Evolutionary conservation across 2,888 invertebrate genomes (phyloP), one percentile per base, ranked within the genome.

Genomic region (Andrena praecox): DNA sequence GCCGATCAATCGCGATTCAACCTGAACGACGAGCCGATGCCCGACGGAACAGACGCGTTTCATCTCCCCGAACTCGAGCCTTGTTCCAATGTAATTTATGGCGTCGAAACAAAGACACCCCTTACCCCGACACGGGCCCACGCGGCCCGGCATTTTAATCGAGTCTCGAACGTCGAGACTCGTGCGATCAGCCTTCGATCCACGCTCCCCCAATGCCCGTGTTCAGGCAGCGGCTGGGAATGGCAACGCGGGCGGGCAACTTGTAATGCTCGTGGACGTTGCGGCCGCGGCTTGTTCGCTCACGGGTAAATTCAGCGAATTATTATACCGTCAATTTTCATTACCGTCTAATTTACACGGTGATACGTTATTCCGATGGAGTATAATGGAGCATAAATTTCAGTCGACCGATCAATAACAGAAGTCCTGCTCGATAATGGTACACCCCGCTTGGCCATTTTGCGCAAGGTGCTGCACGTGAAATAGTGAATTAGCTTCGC

Each of bases 261-360:
- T 33, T 72, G 80, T 72, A 72, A 72, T 71, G 67, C 3, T 8
- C 35, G 31, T 5, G 20, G 60, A 63, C 42, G 62, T 12, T 12
- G 42, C n/a, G 48, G 56, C 16, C 27, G 56, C 33, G 31, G 73
- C 48, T 48, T 52, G 33, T 16, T 29, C 27, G 60, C 66, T 42
- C 35, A 35, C n/a, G n/a, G 48, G 29, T 68, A 80, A 42, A 80
- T 80, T 80, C 56, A 73, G 67, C 52, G 80, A 72, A 80, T 80
- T 80, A 80, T 80, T 80, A 80, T 80, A 80, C 80, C 81, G 81
- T 80, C 80, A 80, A 80, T 80, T 80, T 80, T 80, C 80, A 80
- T 80, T 80, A 80, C 10, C 80, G 67, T 64, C 72, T 72, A 80
- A 80, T 80, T 80, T 80, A 72, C 72, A 68, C 72, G 68, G 8